These are phyloP conservation scores for Tetramorium bicarinatum DNA, from an alignment of 2,888 invertebrate species.

Conservation along the genomic window DNA sequence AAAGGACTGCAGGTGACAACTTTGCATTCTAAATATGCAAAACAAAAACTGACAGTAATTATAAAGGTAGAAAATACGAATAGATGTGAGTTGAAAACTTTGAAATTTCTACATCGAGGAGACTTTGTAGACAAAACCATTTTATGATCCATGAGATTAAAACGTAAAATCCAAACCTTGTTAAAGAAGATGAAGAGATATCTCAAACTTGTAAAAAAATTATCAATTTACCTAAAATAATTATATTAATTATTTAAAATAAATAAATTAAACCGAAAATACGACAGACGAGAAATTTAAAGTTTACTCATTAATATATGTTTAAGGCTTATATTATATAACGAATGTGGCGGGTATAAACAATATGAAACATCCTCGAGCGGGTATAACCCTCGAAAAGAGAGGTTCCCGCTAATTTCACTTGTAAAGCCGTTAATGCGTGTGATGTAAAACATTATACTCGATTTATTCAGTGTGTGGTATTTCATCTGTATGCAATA, in stretches of 20 bases:
- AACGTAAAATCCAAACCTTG: background rate
- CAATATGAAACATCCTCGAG: background rate
- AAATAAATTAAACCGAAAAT: background rate
- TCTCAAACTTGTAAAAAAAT: background rate
- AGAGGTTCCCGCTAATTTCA: constrained; percentile 29
- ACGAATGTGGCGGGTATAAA: background rate
- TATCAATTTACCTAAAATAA: background rate
- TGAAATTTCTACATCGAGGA: background rate
- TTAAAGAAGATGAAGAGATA: background rate
- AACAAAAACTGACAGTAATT: background rate
- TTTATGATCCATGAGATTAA: background rate
- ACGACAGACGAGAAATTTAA: background rate
- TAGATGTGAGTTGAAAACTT: background rate
- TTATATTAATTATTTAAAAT: background rate
- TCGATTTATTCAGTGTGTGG: constrained; percentile 1
- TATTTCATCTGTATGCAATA: constrained; percentile 27
- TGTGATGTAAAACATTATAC: constrained; percentile 11
- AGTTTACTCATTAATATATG: background rate
- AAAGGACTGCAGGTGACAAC: constrained; percentile 53
- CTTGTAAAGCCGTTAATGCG: constrained; percentile 26
- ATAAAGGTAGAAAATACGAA: background rate
- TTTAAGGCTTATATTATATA: background rate
- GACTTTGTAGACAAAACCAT: background rate
- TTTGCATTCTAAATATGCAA: constrained; percentile 54
- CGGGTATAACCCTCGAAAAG: background rate